These are phyloP conservation scores for Xanthia togata DNA, from an alignment of 2,888 invertebrate genomes.

Conservation along the genomic window DNA sequence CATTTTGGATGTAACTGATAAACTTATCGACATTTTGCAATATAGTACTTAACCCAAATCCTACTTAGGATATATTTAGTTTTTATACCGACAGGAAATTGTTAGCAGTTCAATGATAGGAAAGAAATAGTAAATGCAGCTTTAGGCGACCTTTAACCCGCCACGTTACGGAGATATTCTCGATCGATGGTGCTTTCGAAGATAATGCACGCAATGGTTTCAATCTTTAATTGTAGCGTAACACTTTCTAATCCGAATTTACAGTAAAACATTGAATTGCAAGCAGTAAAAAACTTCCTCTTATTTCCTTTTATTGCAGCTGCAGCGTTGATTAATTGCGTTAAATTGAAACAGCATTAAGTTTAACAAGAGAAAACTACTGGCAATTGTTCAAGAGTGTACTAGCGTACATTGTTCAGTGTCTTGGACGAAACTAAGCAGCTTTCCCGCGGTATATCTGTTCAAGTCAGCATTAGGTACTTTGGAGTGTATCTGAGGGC, in stretches of 20 bases:
- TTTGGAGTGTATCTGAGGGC: conserved; percentile 61
- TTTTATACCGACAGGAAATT: conserved; percentile 27
- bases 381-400: conserved; percentile 60
- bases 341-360: conserved; percentile 67
- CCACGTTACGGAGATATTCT: conserved; percentile 71
- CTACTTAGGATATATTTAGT: conserved; percentile 9
- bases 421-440: conserved; percentile 40
- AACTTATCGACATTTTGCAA: conserved; percentile 26
- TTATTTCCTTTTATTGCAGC: conserved; percentile 56
- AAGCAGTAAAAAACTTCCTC: conserved; percentile 49
- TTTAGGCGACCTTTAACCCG: conserved; percentile 72
- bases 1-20: conserved; percentile 7
- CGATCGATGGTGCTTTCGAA: conserved; percentile 66
- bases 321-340: conserved; percentile 68
- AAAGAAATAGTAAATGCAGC: conserved; percentile 46
- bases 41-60: conserved; percentile 7
- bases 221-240: conserved; percentile 60
- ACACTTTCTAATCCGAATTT: conserved; percentile 66
- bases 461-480: conserved; percentile 37
- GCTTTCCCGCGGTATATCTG: conserved; percentile 41
- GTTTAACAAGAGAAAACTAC: conserved; percentile 67
- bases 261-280: conserved; percentile 52
- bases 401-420: conserved; percentile 37
- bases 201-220: conserved; percentile 66
- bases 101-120: conserved; percentile 31